phyloP scores from a whole-genome alignment of 2,888 invertebrate genomes.

The Protula sp. region DNA sequence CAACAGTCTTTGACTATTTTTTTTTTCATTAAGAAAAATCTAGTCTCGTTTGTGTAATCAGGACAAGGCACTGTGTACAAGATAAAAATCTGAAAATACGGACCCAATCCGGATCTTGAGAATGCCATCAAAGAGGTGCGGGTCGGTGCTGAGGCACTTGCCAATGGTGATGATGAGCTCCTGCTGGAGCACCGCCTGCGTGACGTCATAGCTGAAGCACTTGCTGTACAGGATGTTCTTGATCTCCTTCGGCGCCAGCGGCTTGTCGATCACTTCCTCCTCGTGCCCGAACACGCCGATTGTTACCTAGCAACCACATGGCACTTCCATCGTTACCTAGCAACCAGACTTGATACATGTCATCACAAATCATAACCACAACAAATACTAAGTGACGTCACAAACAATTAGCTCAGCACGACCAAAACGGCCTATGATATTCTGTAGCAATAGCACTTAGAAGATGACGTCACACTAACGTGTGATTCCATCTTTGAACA shows the following conservation, averaged over 20 bases:
- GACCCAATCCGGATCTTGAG: constrained; percentile 72
- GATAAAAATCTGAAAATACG: constrained; percentile 50
- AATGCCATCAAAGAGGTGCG: constrained; percentile 91
- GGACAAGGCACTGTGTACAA: constrained; percentile 56
- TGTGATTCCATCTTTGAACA: too few relatives aligned
- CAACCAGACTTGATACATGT: background rate
- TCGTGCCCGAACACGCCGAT: constrained; percentile 91
- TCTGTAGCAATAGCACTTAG: too few relatives aligned
- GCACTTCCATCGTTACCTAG: too few relatives aligned
- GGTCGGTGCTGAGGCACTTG: constrained; percentile 83
- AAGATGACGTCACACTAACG: too few relatives aligned
- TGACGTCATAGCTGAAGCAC: constrained; percentile 69
- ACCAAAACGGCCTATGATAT: too few relatives aligned
- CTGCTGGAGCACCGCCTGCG: constrained; percentile 87
- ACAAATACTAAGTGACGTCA: too few relatives aligned
- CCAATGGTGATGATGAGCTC: constrained; percentile 92
- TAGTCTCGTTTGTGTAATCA: too few relatives aligned
- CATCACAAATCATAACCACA: background rate
- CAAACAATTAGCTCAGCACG: too few relatives aligned
- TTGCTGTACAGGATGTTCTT: constrained; percentile 77
- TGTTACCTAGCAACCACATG: constrained; percentile 63
- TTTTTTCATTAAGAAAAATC: too few relatives aligned
- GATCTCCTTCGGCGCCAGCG: constrained; percentile 93
- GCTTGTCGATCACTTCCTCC: constrained; percentile 88
- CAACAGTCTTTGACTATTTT: too few relatives aligned